Base-by-base conservation (phyloP, 2,797 vertebrate genomes). In the Lagodon rhomboides region DNA sequence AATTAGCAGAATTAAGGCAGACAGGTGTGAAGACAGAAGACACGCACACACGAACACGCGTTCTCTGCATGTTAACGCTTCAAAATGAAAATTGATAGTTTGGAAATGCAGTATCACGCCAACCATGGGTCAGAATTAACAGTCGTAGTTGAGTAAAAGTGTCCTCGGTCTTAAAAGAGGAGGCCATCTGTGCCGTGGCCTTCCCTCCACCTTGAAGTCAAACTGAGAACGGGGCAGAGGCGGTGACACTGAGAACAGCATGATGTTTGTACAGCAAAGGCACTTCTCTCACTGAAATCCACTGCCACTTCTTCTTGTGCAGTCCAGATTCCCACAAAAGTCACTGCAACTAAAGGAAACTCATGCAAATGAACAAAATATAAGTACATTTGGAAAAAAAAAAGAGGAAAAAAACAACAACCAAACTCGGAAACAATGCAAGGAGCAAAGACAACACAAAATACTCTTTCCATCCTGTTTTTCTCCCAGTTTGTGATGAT, bases 11-110 rank as follows among this genome's bases (percentile, higher is more conserved):
- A 81, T 79, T 71, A 66, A 49, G 25, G 47, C 20, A 69, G 68
- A 75, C 77, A 82, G 71, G 79, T 90, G 86, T 81, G 56, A 72
- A 72, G 23, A 70, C 17, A 47, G 34, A 71, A 49, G 25, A 63
- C 56, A 49, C 20, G 50, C n/a, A 44, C 75, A 58, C 49, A 62
- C n/a, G 63, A n/a, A 56, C 5, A 0, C 27, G 64, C 59, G 12
- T 22, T 25, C 22, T 34, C 49, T 25, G 38, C 16, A 46, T 20
- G 18, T 23, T 27, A 38, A 64, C 17, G 10, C 65, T 2, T 51
- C 10, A 44, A 20, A 66, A 54, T 2, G 0, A 23, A n/a, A n/a
- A n/a, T n/a, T n/a, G n/a, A n/a, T n/a, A 22, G 20, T 9, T 47
- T 16, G n/a, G 22, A 25, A 70, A 15, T 41, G 66, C 10, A 38